Percentiles rank a stretch among this genome's conserved stretches.
Conservation (phyloP, 2,797 vertebrate species). For the Peromyscus melanophrys region DNA sequence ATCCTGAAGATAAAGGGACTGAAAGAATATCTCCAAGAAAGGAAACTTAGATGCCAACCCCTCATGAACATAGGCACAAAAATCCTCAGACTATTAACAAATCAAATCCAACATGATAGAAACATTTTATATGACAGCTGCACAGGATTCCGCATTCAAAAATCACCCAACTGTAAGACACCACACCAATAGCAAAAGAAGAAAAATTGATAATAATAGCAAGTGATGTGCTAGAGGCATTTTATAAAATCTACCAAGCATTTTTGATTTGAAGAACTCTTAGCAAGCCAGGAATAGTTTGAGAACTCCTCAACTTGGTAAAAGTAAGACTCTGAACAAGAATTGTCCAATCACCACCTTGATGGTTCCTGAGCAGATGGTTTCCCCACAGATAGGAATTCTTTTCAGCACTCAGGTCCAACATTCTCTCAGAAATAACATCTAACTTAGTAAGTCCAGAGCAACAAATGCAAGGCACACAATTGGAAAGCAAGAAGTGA, state of each 20-base stretch:
- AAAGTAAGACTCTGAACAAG: neutral
- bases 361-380: neutral
- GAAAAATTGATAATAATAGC: neutral
- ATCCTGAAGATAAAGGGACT: neutral
- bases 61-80: neutral
- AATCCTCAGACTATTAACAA: neutral
- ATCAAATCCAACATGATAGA: neutral
- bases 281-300: neutral
- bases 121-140: neutral
- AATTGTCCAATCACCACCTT: neutral
- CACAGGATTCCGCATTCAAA: neutral
- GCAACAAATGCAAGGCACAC: neutral
- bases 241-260: neutral
- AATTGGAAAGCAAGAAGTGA: neutral
- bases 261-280: neutral
- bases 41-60: neutral
- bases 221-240: neutral
- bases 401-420: neutral
- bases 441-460: neutral
- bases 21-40: neutral
- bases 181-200: neutral
- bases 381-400: neutral
- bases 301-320: neutral
- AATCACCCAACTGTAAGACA: neutral
- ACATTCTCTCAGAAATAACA: neutral